Base-by-base conservation (phyloP, 1,140 invertebrate genomes). In the Vanessa tameamea region DNA sequence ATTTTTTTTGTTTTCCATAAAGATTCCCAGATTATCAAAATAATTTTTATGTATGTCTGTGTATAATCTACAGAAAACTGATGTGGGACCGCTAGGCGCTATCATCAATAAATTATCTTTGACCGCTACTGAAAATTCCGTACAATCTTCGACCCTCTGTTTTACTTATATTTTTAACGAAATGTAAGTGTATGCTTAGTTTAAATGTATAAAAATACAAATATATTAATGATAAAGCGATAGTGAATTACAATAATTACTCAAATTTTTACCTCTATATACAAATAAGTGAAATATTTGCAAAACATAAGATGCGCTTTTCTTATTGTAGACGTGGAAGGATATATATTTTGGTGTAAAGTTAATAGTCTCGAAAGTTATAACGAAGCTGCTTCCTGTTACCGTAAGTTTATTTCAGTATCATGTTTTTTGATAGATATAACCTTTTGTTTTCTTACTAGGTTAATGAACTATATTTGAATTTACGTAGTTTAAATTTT, bases 321-420 rank as follows among this genome's bases (percentile, higher is more conserved):
- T 71, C 48, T 48, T 61, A 69, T 71, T 71, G 73, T 75, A 55
- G 20, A 75, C 73, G 73, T 75, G 73, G 73, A 75, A 50, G 20
- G 31, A 65, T 26, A 61, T 59, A 69, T 57, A 51, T 50, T 61
- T 55, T 37, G 15, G 57, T 9, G 16, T 65, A 15, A 26, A 55
- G 20, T n/a, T n/a, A 47, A 26, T 47, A 47, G 37, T 61, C 16
- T 43, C 15, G n/a, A 3, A 59, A 37, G 50, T 8, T 16, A 47
- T 26, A 59, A 31, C 12, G 16, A 66, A 13, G 3, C 63, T 66
- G 15, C 2, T 50, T 57, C 13, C 8, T 26, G 16, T 47, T 31
- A 47, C 6, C 9, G 61, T 53, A 71, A 71, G 48, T 64, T 53
- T 53, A 20, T 57, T 69, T 47, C 4, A 47, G 0, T 26, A 23